phyloP scores from a whole-genome alignment of 2,797 vertebrate species.

The Megalops cyprinoides region DNA sequence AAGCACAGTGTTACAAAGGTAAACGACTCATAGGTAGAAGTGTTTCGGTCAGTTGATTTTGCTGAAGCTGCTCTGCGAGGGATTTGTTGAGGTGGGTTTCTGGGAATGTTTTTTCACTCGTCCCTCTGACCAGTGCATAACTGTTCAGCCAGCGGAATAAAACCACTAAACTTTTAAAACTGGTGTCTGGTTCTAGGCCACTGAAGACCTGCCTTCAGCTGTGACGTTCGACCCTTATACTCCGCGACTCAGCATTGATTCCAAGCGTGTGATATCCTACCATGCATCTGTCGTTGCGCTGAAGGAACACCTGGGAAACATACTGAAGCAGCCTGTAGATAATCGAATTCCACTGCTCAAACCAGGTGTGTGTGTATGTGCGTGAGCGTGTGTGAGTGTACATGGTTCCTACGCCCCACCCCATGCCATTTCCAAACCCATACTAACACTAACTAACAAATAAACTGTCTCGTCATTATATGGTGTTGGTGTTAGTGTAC shows the following conservation, averaged over 20 bases:
- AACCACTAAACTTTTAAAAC: not conserved
- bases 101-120: too few species aligned
- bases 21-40: too few species aligned
- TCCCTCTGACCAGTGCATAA: not conserved
- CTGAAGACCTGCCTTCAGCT: slow-evolving; percentile 60
- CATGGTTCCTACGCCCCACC: not conserved
- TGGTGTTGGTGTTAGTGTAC: too few species aligned
- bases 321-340: slow-evolving; percentile 63
- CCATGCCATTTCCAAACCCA: not conserved
- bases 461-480: not conserved
- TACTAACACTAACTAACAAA: not conserved
- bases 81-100: too few species aligned
- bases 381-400: not conserved
- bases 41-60: too few species aligned
- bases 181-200: slow-evolving; percentile 51
- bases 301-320: slow-evolving; percentile 56
- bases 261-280: slow-evolving; percentile 54
- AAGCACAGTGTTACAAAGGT: too few species aligned
- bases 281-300: slow-evolving; percentile 53
- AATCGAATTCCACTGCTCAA: slow-evolving; percentile 47
- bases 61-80: too few species aligned
- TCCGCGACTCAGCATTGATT: slow-evolving; percentile 68
- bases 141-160: not conserved
- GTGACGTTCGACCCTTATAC: slow-evolving; percentile 60
- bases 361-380: slow-evolving; percentile 50